Conservation (phyloP, 2,797 vertebrate species). For the Anguilla marmorata region DNA sequence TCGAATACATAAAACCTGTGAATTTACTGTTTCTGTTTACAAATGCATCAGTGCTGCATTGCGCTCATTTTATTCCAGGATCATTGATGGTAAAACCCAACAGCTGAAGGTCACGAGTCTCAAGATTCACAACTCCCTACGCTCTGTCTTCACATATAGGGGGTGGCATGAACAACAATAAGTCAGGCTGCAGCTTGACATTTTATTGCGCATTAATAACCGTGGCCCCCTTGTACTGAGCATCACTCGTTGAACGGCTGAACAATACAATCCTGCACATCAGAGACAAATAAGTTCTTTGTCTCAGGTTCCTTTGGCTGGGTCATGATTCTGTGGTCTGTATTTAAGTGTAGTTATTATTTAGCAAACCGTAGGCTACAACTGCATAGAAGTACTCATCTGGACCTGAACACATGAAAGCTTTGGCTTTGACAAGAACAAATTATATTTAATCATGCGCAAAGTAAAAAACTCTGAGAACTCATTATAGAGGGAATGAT, state of each 20-base stretch:
- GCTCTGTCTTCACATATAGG: neutral
- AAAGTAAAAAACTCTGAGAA: neutral
- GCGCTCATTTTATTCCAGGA: neutral
- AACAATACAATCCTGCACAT: neutral
- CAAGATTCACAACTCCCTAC: neutral
- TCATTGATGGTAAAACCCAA: neutral
- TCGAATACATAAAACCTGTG: neutral
- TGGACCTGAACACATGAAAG: slow-evolving; percentile 1
- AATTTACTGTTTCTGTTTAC: neutral
- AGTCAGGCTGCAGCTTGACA: neutral
- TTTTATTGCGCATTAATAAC: neutral
- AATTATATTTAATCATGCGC: neutral
- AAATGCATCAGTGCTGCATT: neutral
- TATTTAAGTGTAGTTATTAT: neutral
- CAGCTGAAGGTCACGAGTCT: neutral
- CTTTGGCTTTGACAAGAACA: neutral
- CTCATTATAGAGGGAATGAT: neutral
- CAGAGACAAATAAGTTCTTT: neutral
- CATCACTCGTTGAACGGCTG: neutral
- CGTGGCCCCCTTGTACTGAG: neutral
- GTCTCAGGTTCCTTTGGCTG: neutral
- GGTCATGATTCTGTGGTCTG: neutral
- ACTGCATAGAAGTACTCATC: neutral
- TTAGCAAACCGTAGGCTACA: neutral
- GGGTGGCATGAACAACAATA: neutral